Evolutionary conservation across 2,113 vertebrate species (phyloP).

Genomic region (Candoia aspera): DNA sequence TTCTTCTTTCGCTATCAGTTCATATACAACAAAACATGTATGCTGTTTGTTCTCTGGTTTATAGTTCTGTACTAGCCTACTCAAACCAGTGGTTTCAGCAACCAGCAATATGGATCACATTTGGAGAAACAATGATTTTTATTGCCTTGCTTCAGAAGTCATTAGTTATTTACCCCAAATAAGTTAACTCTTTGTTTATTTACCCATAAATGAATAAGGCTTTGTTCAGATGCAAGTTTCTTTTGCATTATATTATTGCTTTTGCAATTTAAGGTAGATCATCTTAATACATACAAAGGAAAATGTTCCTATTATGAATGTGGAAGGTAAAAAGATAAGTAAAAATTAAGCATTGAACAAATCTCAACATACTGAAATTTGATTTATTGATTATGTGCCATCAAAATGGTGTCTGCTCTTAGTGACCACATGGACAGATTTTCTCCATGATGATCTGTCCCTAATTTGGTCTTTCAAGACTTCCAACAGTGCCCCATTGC

Average conservation of each 20-base stretch:
- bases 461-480: not conserved
- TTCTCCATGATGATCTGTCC: not conserved
- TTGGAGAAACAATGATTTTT: not conserved
- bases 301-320: not conserved
- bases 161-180: not conserved
- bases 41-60: not conserved
- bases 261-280: not conserved
- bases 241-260: not conserved
- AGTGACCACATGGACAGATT: not conserved
- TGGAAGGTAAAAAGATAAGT: not conserved
- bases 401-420: not conserved
- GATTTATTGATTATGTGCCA: not conserved
- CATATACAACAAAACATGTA: slow-evolving; percentile 10
- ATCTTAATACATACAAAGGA: not conserved
- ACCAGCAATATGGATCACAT: not conserved
- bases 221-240: not conserved
- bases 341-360: not conserved
- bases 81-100: not conserved
- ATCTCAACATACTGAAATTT: not conserved
- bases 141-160: not conserved
- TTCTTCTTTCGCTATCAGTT: not conserved
- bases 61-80: not conserved
- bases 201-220: not conserved
- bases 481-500: not conserved
- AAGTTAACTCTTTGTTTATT: not conserved